These are phyloP conservation scores for Lepidurus packardi DNA, from an alignment of 1,140 invertebrate genomes.

Conservation along the genomic window DNA sequence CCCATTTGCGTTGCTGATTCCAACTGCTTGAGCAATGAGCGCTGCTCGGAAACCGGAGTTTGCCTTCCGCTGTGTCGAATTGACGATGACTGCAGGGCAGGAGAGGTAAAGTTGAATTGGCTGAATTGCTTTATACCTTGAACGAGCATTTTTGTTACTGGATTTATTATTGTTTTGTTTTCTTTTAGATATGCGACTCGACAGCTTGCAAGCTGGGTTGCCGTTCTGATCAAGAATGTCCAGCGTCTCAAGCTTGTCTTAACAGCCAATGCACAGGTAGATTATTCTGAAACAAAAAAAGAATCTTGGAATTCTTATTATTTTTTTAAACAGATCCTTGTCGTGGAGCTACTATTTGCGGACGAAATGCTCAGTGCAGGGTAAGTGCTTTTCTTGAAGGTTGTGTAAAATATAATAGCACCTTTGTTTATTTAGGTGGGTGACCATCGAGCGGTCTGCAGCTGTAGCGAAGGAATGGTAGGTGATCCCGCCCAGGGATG, in stretches of 20 bases:
- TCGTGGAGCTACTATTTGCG: constrained; percentile 68
- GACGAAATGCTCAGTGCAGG: constrained; percentile 66
- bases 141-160: too few relatives aligned
- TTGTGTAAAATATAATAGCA: constrained; percentile 62
- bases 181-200: constrained; percentile 61
- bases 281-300: neutral
- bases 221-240: constrained; percentile 69
- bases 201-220: constrained; percentile 71
- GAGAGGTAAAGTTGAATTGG: constrained; percentile 48
- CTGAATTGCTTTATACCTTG: too few relatives aligned
- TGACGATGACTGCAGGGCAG: constrained; percentile 72
- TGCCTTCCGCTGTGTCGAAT: constrained; percentile 66
- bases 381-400: constrained; percentile 50
- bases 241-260: constrained; percentile 60
- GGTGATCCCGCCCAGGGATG: constrained; percentile 70
- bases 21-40: constrained; percentile 73
- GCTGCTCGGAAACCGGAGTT: constrained; percentile 47
- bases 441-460: constrained; percentile 68
- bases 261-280: constrained; percentile 60
- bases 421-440: constrained; percentile 44
- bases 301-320: constrained; percentile 28
- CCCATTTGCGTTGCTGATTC: constrained; percentile 66
- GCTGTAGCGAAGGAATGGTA: constrained; percentile 61
- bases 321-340: constrained; percentile 60
- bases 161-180: too few relatives aligned